These are phyloP conservation scores for Leiothrix lutea DNA, from an alignment of 2,113 vertebrate species.

Conservation along the genomic window DNA sequence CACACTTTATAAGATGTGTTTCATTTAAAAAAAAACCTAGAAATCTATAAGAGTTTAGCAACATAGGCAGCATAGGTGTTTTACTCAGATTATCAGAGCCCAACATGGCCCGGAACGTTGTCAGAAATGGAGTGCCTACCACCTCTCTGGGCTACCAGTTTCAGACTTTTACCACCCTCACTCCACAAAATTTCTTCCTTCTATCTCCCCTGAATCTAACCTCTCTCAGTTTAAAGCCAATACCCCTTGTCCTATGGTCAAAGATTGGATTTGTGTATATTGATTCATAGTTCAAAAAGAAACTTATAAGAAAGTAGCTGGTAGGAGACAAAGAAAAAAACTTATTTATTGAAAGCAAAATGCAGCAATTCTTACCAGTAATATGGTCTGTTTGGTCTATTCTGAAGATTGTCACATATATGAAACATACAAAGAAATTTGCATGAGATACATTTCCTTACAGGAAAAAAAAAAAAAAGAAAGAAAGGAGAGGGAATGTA, in stretches of 20 bases:
- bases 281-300: neutral
- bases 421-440: neutral
- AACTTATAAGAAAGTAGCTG: neutral
- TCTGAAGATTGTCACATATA: neutral
- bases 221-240: neutral
- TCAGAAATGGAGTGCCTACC: neutral
- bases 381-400: neutral
- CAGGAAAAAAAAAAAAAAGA: neutral
- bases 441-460: neutral
- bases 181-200: neutral
- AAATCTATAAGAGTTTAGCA: neutral
- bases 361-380: neutral
- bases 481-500: neutral
- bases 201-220: neutral
- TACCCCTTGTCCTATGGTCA: neutral
- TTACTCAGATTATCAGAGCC: neutral
- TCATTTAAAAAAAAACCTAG: neutral
- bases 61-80: too few species aligned
- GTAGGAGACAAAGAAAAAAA: neutral
- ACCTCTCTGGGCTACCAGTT: neutral
- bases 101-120: fast-evolving
- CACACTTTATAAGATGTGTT: neutral
- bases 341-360: neutral
- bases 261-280: neutral
- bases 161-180: neutral